Evolutionary conservation across 2,797 vertebrate species (phyloP), one percentile per base, ranked within the genome.

Genomic region (Schizothorax lantsangensis): DNA sequence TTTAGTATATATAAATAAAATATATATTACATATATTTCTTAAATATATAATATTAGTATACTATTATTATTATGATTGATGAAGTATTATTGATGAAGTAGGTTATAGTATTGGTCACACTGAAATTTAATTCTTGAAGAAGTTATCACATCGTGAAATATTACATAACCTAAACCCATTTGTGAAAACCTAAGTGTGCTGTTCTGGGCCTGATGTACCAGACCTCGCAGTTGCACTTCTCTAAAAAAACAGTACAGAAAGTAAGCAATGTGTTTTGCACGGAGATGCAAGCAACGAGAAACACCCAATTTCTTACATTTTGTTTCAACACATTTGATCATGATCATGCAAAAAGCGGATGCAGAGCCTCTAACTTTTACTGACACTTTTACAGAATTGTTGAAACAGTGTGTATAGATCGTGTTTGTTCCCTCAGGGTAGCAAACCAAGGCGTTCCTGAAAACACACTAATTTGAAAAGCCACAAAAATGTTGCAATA

Each of bases 381-480:
- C 49, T 40, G 47, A 38, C 33, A 36, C 33, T 6, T 30, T 30
- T 30, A 30, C 6, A 49, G 6, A 49, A 9, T 36, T 52, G 43
- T 36, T 38, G 3, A 83, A 3, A 71, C 7, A 30, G n/a, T 11
- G 49, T 72, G 30, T 7, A 26, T 40, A 19, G 47, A 81, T 19
- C 7, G 5, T 38, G 30, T n/a, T 12, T 47, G 26, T 12, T 62
- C 45, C 33, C 15, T 36, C 12, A 23, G 62, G 40, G 26, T 33
- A 23, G 3, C 19, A 38, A 77, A n/a, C 45, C 17, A 12, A 49
- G 15, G 45, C 9, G 6, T 30, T 45, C 15, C 40, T 79, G 7
- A 9, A 79, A 85, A 79, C 64, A 57, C 36, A 52, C 80, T 82
- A 17, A 69, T 71, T 82, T 82, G 66, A 54, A 66, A 69, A 54